Percentiles rank a stretch among this genome's conserved stretches.
Conservation (phyloP, 2,888 invertebrate genomes). For the Macrosiphum euphorbiae region DNA sequence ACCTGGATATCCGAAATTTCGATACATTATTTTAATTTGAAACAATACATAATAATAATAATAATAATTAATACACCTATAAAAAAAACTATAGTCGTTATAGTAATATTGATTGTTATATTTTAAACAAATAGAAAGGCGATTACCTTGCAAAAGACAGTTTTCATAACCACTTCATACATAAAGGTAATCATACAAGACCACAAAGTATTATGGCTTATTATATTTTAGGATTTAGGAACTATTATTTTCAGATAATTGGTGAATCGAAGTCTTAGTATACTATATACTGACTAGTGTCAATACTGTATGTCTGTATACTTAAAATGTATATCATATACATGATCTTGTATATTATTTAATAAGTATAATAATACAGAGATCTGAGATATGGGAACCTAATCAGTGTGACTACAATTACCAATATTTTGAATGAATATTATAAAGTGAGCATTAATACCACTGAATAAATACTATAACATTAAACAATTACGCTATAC, state of each 20-base stretch:
- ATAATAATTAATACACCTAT: background rate
- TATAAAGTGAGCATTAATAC: background rate
- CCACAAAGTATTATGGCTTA: too few relatives aligned
- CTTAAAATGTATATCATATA: too few relatives aligned
- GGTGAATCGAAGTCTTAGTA: background rate
- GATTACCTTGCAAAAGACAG: background rate
- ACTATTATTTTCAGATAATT: background rate
- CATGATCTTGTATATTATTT: too few relatives aligned
- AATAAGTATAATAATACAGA: too few relatives aligned
- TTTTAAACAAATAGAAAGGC: background rate
- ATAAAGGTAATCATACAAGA: background rate
- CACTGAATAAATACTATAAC: background rate
- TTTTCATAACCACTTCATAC: background rate
- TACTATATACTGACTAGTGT: too few relatives aligned
- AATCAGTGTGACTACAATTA: background rate
- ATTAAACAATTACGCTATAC: background rate
- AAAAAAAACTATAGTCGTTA: background rate
- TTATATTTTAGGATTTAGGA: too few relatives aligned
- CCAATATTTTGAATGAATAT: background rate
- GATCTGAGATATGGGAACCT: background rate
- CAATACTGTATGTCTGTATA: too few relatives aligned
- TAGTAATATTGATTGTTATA: background rate
- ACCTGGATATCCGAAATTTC: constrained; percentile 28
- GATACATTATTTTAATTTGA: background rate
- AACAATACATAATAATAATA: background rate